Conservation (phyloP, 2,797 vertebrate species). For the Trachops cirrhosus region DNA sequence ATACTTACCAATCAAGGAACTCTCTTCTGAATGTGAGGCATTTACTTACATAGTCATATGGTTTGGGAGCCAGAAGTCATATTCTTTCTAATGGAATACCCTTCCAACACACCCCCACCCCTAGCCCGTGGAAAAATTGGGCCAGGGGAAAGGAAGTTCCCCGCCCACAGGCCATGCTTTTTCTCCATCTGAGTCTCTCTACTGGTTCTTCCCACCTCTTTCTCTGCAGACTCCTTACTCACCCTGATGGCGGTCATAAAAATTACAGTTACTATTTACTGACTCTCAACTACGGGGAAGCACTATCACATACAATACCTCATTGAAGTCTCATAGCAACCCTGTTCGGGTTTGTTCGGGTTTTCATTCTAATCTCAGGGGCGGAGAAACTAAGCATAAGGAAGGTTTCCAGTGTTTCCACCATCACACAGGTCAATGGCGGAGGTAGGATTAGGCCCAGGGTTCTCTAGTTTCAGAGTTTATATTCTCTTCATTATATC, state of each 20-base stretch:
- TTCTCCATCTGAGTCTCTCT: neutral
- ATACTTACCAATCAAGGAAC: neutral
- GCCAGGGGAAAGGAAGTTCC: neutral
- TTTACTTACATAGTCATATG: neutral
- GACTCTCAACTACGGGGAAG: neutral
- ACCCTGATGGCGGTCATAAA: neutral
- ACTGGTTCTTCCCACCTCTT: neutral
- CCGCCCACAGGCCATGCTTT: neutral
- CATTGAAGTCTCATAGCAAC: neutral
- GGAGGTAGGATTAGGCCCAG: neutral
- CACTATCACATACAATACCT: neutral
- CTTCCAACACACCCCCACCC: neutral
- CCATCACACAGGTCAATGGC: neutral
- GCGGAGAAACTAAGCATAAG: neutral
- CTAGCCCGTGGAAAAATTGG: neutral
- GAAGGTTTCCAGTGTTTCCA: neutral
- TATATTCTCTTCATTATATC: neutral
- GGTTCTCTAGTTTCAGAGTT: neutral
- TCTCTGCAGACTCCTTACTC: neutral
- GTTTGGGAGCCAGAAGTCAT: neutral
- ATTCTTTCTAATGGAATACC: neutral
- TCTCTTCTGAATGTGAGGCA: neutral
- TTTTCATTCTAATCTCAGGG: slow-evolving; percentile 6
- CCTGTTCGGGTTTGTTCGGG: neutral
- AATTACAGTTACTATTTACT: neutral